Conservation (phyloP, 2,888 invertebrate species). For the Drosophila subquinaria region DNA sequence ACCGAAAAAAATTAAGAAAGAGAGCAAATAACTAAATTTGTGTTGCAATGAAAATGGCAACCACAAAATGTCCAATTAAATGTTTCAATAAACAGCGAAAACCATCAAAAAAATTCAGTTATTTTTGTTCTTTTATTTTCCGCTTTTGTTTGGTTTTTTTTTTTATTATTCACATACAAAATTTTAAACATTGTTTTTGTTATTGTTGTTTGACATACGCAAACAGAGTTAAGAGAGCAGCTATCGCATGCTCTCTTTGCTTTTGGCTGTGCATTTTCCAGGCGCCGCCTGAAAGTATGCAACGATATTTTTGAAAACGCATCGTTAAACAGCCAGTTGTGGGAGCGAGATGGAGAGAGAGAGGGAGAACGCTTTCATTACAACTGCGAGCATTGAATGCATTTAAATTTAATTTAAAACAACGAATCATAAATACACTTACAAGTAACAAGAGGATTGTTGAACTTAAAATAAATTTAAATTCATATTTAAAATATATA, state of each 20-base stretch:
- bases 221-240: constrained; percentile 9
- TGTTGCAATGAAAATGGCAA: constrained; percentile 21
- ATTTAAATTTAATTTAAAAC: not conserved
- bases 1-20: constrained; percentile 9
- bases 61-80: constrained; percentile 69
- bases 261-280: constrained; percentile 23
- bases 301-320: constrained; percentile 19
- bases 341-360: not conserved
- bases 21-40: not conserved
- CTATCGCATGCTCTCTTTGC: constrained; percentile 15
- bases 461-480: too few relatives aligned
- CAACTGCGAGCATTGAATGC: not conserved
- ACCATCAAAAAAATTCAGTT: constrained; percentile 50
- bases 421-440: constrained; percentile 12
- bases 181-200: not conserved
- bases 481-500: too few relatives aligned
- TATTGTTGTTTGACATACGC: constrained; percentile 1
- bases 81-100: constrained; percentile 66
- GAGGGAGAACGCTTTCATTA: not conserved
- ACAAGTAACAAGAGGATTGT: too few relatives aligned
- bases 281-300: constrained; percentile 55
- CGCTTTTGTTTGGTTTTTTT: constrained; percentile 1
- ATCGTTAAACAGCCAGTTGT: constrained; percentile 4
- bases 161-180: constrained; percentile 9
- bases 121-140: constrained; percentile 28